A percentile compares a stretch with the other conserved stretches of the same genome.
Evolutionary conservation across 2,797 vertebrate genomes (phyloP).

Genomic region (Megaceryle alcyon): DNA sequence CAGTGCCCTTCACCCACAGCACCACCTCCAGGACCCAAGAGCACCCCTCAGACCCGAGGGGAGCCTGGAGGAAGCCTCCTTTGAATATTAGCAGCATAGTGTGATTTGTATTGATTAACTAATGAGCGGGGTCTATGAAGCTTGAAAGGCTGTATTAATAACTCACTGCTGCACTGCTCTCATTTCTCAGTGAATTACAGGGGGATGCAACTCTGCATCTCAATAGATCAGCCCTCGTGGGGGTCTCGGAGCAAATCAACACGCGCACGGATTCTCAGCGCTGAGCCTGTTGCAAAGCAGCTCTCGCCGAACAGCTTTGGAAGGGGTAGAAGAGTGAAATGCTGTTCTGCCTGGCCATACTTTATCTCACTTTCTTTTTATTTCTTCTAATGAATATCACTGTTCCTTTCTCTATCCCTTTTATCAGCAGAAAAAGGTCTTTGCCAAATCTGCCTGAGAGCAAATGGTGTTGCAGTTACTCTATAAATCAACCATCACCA

Average conservation of each 20-base stretch:
- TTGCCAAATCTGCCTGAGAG: conserved; percentile 61
- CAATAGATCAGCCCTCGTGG: background rate
- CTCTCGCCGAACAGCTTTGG: background rate
- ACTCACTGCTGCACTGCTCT: conserved; percentile 9
- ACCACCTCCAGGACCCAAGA: background rate
- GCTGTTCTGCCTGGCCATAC: conserved; percentile 21
- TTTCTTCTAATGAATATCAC: conserved; percentile 34
- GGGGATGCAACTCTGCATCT: conserved; percentile 33
- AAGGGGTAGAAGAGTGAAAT: background rate
- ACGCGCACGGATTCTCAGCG: background rate
- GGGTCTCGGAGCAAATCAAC: background rate
- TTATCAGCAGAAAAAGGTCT: conserved; percentile 52
- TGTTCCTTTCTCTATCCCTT: conserved; percentile 16
- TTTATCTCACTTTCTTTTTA: conserved; percentile 52
- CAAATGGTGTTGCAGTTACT: conserved; percentile 51
- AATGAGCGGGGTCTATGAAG: conserved; percentile 53
- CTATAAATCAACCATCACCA: conserved; percentile 66
- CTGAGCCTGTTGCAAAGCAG: background rate
- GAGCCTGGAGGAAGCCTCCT: background rate
- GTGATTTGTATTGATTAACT: conserved; percentile 37
- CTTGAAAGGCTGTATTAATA: conserved; percentile 52
- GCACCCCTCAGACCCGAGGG: background rate
- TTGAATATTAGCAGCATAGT: background rate
- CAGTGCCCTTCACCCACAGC: background rate
- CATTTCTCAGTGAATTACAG: conserved; percentile 50